Percentiles rank a stretch among this genome's conserved stretches.
These are phyloP conservation scores for Macrocentrus cingulum DNA, from an alignment of 1,140 invertebrate genomes.

Conservation along the genomic window DNA sequence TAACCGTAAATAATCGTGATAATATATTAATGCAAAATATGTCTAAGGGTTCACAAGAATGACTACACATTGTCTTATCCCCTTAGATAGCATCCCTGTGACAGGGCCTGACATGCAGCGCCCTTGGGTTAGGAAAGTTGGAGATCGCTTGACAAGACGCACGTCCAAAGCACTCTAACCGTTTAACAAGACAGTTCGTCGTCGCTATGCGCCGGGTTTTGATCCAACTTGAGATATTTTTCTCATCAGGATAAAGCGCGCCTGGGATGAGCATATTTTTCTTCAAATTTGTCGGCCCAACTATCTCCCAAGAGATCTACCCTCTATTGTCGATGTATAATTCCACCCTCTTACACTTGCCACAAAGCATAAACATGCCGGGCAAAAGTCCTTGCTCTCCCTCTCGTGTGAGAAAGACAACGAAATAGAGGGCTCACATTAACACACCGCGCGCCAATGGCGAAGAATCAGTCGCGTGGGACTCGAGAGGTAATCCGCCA, in stretches of 20 bases:
- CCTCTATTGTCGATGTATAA: slow-evolving; percentile 47
- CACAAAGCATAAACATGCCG: slow-evolving; percentile 45
- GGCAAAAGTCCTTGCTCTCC: slow-evolving; percentile 28
- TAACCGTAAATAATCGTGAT: no score
- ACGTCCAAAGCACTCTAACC: slow-evolving; percentile 39
- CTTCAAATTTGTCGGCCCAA: slow-evolving; percentile 56
- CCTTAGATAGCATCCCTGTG: no score
- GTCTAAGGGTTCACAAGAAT: no score
- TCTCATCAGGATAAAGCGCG: slow-evolving; percentile 40
- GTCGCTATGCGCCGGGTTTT: no score
- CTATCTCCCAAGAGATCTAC: slow-evolving; percentile 54
- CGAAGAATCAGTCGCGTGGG: neutral
- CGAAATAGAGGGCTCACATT: neutral
- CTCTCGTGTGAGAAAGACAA: slow-evolving; percentile 15
- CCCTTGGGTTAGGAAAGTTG: neutral
- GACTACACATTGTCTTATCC: no score
- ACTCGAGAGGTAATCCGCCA: slow-evolving; percentile 7
- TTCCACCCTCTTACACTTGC: slow-evolving; percentile 38
- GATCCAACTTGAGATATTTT: slow-evolving; percentile 58
- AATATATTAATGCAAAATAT: no score
- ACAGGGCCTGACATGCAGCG: neutral
- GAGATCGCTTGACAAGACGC: slow-evolving; percentile 29
- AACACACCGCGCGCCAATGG: neutral
- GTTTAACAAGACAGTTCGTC: slow-evolving; percentile 45
- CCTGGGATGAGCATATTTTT: slow-evolving; percentile 48